A percentile compares a stretch with the other conserved stretches of the same genome.
Evolutionary conservation across 2,888 invertebrate genomes (phyloP).

Genomic region (Ecdyonurus torrentis): DNA sequence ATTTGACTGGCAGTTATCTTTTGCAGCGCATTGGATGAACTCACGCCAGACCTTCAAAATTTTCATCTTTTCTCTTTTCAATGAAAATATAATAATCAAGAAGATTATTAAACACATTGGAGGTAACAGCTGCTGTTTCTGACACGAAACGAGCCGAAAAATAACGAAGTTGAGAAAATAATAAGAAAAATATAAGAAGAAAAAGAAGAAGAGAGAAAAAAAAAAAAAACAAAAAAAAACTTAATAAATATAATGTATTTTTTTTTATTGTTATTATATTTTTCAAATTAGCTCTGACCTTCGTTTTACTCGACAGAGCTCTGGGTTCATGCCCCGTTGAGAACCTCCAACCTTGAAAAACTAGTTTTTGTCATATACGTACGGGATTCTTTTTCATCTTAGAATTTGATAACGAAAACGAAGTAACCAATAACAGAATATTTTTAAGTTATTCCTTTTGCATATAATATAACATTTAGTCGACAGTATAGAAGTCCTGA

Average conservation of each 20-base stretch:
- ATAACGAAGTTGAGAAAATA: neutral
- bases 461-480: too few species aligned
- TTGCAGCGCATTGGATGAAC: too few species aligned
- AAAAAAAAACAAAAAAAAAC: too few species aligned
- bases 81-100: too few species aligned
- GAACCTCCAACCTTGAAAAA: neutral
- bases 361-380: neutral
- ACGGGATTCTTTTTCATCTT: neutral
- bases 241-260: too few species aligned
- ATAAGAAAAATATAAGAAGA: neutral
- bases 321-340: neutral
- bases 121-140: neutral
- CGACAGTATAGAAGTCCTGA: neutral
- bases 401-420: neutral
- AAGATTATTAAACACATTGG: too few species aligned
- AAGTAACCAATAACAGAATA: too few species aligned
- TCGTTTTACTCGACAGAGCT: neutral
- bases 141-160: neutral
- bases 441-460: too few species aligned
- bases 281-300: neutral
- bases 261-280: neutral
- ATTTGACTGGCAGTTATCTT: too few species aligned
- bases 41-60: too few species aligned
- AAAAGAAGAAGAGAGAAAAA: too few species aligned
- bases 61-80: too few species aligned